Evolutionary conservation across 2,113 vertebrate genomes (phyloP).

Genomic region (Petaurus breviceps): DNA sequence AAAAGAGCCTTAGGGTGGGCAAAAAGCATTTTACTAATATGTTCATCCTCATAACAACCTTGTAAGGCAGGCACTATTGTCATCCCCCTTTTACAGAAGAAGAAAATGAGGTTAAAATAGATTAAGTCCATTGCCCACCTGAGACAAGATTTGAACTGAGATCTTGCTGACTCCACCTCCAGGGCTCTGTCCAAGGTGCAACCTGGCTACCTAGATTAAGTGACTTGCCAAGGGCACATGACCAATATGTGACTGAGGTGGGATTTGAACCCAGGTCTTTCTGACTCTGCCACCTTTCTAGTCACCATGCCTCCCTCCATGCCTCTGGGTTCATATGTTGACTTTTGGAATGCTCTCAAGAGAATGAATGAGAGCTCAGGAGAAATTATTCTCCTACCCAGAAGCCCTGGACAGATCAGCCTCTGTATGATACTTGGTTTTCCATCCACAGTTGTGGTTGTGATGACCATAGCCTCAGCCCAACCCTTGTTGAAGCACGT

Average conservation of each 20-base stretch:
- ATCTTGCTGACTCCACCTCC: background rate
- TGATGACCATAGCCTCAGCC: conserved; percentile 22
- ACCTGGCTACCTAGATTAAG: background rate
- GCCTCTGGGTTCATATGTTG: background rate
- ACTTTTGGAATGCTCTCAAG: conserved; percentile 43
- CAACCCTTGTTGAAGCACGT: conserved; percentile 44
- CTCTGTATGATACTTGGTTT: background rate
- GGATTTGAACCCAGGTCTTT: background rate
- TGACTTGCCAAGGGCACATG: background rate
- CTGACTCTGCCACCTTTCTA: background rate
- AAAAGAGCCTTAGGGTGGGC: background rate
- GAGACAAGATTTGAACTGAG: background rate
- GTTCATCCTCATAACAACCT: background rate
- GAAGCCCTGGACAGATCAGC: background rate
- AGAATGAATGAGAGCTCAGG: conserved; percentile 45
- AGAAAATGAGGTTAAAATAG: background rate
- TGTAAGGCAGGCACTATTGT: background rate
- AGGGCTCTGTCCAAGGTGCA: background rate
- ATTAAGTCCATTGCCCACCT: background rate
- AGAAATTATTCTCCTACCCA: conserved; percentile 32
- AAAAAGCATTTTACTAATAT: background rate
- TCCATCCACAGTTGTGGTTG: background rate
- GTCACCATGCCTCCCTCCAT: background rate
- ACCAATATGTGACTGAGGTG: background rate
- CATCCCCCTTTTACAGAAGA: background rate